Conservation (phyloP, 2,797 vertebrate genomes). For the Notolabrus celidotus region DNA sequence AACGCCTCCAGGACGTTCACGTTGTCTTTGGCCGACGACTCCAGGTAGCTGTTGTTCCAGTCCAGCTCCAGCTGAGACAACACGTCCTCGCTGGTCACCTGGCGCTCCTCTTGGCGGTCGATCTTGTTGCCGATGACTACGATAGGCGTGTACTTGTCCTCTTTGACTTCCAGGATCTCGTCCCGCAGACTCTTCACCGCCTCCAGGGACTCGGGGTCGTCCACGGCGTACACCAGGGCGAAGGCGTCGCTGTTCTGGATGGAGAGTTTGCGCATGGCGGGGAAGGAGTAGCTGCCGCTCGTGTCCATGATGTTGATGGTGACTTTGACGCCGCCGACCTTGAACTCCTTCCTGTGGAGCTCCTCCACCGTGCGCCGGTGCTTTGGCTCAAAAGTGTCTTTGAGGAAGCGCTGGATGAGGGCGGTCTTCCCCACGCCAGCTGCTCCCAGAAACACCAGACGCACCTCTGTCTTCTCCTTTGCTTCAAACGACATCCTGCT, state of each 20-base stretch:
- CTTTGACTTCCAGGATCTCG: constrained; percentile 91
- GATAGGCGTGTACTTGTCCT: constrained; percentile 89
- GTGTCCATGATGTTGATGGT: constrained; percentile 92
- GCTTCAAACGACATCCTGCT: constrained; percentile 83
- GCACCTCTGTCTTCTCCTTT: constrained; percentile 89
- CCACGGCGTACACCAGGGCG: constrained; percentile 90
- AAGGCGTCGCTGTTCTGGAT: constrained; percentile 92
- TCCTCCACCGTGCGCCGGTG: constrained; percentile 90
- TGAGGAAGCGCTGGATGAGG: constrained; percentile 90
- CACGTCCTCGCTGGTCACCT: constrained; percentile 82
- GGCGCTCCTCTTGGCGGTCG: constrained; percentile 76
- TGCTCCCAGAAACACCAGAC: constrained; percentile 90
- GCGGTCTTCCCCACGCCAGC: constrained; percentile 91
- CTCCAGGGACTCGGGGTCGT: constrained; percentile 87
- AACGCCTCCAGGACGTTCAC: constrained; percentile 90
- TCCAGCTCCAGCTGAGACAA: constrained; percentile 89
- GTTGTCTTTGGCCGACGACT: constrained; percentile 91
- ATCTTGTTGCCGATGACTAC: constrained; percentile 92
- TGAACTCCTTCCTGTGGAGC: constrained; percentile 89
- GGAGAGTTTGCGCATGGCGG: constrained; percentile 92
- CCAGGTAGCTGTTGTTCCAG: constrained; percentile 90
- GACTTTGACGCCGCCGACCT: constrained; percentile 85
- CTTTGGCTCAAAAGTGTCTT: constrained; percentile 91
- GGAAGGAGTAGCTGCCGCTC: constrained; percentile 93
- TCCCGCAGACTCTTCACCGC: constrained; percentile 86